These are phyloP conservation scores for Danio choprae DNA, from an alignment of 2,797 vertebrate genomes.

Conservation along the genomic window DNA sequence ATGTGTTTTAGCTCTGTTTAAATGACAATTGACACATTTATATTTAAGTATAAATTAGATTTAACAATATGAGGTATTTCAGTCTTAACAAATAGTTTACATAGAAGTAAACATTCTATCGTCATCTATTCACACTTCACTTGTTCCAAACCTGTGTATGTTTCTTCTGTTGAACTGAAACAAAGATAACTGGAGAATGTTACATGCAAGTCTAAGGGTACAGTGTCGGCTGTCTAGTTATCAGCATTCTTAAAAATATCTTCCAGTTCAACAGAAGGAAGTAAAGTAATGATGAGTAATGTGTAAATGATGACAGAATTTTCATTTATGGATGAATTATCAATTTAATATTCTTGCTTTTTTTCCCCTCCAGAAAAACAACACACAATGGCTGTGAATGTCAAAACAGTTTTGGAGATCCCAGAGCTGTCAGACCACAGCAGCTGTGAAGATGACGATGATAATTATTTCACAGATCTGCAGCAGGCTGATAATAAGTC, in stretches of 20 bases:
- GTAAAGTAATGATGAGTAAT: too few relatives aligned
- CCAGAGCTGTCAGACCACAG: slow-evolving; percentile 39
- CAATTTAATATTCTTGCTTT: not conserved
- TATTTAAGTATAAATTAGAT: not conserved
- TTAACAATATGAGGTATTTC: not conserved
- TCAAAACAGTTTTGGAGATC: slow-evolving; percentile 15
- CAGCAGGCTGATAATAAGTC: slow-evolving; percentile 1
- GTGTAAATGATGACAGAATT: too few relatives aligned
- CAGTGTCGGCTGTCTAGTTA: too few relatives aligned
- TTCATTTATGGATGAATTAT: not conserved
- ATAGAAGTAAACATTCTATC: too few relatives aligned
- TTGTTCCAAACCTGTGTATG: too few relatives aligned
- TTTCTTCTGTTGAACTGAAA: too few relatives aligned
- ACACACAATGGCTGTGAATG: slow-evolving; percentile 1
- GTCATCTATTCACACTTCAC: too few relatives aligned
- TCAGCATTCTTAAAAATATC: too few relatives aligned
- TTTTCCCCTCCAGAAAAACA: not conserved
- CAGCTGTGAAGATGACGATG: slow-evolving; percentile 36
- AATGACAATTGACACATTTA: not conserved
- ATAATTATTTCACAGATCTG: slow-evolving; percentile 1
- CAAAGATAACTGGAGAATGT: too few relatives aligned
- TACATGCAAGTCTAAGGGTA: too few relatives aligned
- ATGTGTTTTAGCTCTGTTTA: not conserved
- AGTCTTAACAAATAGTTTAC: too few relatives aligned
- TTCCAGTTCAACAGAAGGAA: too few relatives aligned